phyloP scores from a whole-genome alignment of 1,140 invertebrate species.

The Drosophila navojoa region DNA sequence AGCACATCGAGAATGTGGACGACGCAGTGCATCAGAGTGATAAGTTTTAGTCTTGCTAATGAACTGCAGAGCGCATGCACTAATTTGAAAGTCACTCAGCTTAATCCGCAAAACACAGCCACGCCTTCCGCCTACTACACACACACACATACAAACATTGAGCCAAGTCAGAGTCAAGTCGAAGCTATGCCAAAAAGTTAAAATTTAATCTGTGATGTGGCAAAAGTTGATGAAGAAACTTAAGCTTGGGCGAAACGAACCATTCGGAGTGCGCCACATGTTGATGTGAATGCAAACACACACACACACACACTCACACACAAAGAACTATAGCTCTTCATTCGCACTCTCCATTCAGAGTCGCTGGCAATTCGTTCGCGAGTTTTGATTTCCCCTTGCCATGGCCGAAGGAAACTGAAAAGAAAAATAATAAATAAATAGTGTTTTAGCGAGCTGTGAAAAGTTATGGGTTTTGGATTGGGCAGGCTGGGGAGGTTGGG shows the following conservation, averaged over 20 bases:
- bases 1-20: slow-evolving; percentile 20
- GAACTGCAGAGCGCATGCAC: slow-evolving; percentile 70
- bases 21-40: slow-evolving; percentile 66
- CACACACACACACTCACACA: slow-evolving; percentile 40
- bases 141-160: not conserved
- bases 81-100: slow-evolving; percentile 80
- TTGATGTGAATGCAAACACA: slow-evolving; percentile 56
- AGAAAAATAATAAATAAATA: slow-evolving; percentile 62
- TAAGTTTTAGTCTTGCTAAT: slow-evolving; percentile 72
- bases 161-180: slow-evolving; percentile 42
- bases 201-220: slow-evolving; percentile 81
- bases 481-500: slow-evolving; percentile 2
- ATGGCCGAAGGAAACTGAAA: not conserved
- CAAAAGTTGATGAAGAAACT: slow-evolving; percentile 79
- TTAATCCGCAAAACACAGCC: slow-evolving; percentile 64
- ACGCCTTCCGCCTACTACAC: slow-evolving; percentile 35
- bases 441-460: slow-evolving; percentile 42
- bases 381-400: slow-evolving; percentile 38
- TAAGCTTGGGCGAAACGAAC: slow-evolving; percentile 41
- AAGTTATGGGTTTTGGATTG: slow-evolving; percentile 25
- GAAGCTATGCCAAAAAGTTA: slow-evolving; percentile 72
- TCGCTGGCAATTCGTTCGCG: slow-evolving; percentile 35
- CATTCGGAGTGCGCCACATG: slow-evolving; percentile 58
- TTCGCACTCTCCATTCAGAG: too few relatives aligned
- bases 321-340: not conserved